Conservation (phyloP, 2,888 invertebrate species). For the Isotomurus palustris region DNA sequence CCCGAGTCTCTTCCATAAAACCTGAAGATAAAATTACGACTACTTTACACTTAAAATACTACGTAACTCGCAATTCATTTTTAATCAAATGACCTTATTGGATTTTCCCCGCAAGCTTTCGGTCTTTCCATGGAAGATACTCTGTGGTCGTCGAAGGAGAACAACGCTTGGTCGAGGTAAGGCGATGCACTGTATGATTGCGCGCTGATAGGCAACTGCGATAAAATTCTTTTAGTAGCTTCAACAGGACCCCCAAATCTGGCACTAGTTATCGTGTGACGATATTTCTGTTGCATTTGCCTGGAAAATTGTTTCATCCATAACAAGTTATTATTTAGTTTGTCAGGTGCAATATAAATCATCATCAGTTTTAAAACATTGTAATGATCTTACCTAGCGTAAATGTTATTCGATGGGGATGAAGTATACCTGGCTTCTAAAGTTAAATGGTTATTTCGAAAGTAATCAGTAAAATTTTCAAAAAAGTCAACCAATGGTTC, state of each 20-base stretch:
- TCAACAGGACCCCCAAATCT: slow-evolving; percentile 84
- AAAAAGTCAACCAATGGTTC: slow-evolving; percentile 74
- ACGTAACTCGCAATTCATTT: not conserved
- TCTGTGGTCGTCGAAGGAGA: slow-evolving; percentile 94
- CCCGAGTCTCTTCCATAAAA: slow-evolving; percentile 80
- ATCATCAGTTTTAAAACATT: slow-evolving; percentile 3
- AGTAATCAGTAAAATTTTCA: slow-evolving; percentile 86
- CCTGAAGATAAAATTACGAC: slow-evolving; percentile 52
- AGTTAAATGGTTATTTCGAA: slow-evolving; percentile 80
- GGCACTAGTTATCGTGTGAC: slow-evolving; percentile 83
- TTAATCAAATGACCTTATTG: slow-evolving; percentile 64
- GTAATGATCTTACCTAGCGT: slow-evolving; percentile 59
- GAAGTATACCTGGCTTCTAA: slow-evolving; percentile 82
- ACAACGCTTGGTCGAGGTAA: slow-evolving; percentile 83
- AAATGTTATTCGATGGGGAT: slow-evolving; percentile 83
- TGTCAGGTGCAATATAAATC: not conserved
- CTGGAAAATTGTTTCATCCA: slow-evolving; percentile 47
- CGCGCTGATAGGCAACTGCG: slow-evolving; percentile 87
- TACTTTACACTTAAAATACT: not conserved
- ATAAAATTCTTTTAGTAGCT: slow-evolving; percentile 80
- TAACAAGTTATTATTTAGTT: no score
- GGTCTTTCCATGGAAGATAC: slow-evolving; percentile 93
- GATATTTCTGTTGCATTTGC: slow-evolving; percentile 66
- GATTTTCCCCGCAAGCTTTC: slow-evolving; percentile 85
- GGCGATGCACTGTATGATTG: slow-evolving; percentile 91